Evolutionary conservation across 2,113 vertebrate genomes (phyloP).

Genomic region (Hiodon tergisus): DNA sequence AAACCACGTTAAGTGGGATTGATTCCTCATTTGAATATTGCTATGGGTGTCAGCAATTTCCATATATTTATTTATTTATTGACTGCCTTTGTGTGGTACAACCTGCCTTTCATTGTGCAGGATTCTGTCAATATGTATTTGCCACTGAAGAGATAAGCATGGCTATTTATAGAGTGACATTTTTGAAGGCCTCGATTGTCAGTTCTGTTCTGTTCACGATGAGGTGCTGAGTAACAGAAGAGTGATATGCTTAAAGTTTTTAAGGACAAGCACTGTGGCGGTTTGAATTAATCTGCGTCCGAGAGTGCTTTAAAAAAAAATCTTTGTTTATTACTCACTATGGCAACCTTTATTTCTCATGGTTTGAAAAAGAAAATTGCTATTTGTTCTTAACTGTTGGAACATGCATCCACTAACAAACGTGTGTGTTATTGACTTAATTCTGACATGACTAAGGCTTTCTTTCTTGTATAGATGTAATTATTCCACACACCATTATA

Average conservation of each 20-base stretch:
- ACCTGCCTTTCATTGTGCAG: background rate
- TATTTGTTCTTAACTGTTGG: no score
- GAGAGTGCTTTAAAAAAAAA: no score
- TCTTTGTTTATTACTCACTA: background rate
- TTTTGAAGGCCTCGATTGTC: background rate
- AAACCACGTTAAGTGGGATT: constrained; percentile 26
- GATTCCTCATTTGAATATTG: background rate
- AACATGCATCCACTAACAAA: no score
- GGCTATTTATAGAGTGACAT: background rate
- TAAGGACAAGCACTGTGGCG: no score
- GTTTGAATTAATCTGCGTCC: no score
- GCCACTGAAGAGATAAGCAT: background rate
- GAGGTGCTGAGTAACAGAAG: no score
- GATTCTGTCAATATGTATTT: background rate
- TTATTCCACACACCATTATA: no score
- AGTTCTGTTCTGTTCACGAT: background rate
- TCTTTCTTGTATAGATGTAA: no score
- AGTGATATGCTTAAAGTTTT: no score
- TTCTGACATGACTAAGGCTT: no score
- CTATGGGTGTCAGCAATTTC: background rate
- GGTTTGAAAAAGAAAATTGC: background rate
- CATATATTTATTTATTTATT: background rate
- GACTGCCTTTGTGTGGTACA: background rate
- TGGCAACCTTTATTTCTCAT: no score
- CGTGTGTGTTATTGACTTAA: no score